Conservation (phyloP, 2,888 invertebrate species). For the Stegana nigrithorax region DNA sequence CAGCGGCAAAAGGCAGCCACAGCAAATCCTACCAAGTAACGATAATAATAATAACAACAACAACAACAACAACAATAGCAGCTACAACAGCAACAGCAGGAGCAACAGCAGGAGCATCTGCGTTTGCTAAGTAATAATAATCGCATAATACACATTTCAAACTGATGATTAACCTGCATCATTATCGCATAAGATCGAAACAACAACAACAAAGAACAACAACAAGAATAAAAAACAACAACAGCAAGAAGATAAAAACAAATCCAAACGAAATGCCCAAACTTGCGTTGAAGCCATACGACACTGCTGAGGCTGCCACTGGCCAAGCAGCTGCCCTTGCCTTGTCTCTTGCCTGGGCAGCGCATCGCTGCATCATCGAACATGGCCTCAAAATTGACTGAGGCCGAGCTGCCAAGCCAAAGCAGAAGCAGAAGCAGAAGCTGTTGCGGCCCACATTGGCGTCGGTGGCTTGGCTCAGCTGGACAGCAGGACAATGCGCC, state of each 20-base stretch:
- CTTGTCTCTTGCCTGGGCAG: too few relatives aligned
- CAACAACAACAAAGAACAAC: conserved; percentile 15
- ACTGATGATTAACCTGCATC: conserved; percentile 65
- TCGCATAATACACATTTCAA: conserved; percentile 60
- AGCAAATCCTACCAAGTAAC: too few relatives aligned
- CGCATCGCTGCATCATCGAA: too few relatives aligned
- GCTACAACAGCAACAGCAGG: too few relatives aligned
- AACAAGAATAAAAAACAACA: too few relatives aligned
- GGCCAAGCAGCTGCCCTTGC: too few relatives aligned
- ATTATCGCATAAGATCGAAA: conserved; percentile 59
- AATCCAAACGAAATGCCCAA: conserved; percentile 15
- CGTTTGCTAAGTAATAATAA: conserved; percentile 42
- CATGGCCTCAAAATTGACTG: too few relatives aligned
- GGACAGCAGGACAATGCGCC: conserved; percentile 52
- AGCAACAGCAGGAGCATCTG: not conserved
- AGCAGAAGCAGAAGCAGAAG: conserved; percentile 67
- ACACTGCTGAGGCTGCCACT: too few relatives aligned
- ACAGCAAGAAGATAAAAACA: conserved; percentile 12
- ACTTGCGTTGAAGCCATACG: too few relatives aligned
- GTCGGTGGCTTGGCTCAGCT: conserved; percentile 26
- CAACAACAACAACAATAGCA: too few relatives aligned
- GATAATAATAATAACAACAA: too few relatives aligned
- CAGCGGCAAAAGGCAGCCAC: conserved; percentile 8
- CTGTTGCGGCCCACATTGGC: conserved; percentile 48
- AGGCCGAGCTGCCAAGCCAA: too few relatives aligned